These are phyloP conservation scores for Pygoscelis adeliae DNA, from an alignment of 2,113 vertebrate genomes.

Conservation along the genomic window DNA sequence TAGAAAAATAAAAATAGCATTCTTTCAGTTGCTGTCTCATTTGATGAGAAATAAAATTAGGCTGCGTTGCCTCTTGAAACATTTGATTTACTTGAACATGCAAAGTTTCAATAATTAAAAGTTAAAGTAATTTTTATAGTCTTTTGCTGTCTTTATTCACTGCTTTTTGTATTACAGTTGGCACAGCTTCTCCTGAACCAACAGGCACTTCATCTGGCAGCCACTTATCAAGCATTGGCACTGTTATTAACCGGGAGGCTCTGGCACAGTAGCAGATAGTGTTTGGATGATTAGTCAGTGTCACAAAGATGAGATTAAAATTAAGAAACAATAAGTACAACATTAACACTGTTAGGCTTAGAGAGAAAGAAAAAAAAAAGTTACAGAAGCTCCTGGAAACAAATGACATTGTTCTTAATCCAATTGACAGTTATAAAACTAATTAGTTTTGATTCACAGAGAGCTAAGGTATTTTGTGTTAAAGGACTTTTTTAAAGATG, in stretches of 20 bases:
- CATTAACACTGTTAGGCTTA: not conserved
- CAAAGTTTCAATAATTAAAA: not conserved
- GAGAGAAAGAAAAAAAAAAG: not conserved
- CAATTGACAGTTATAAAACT: not conserved
- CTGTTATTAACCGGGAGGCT: constrained; percentile 5
- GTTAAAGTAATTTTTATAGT: not conserved
- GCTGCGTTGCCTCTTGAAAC: not conserved
- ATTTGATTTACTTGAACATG: not conserved
- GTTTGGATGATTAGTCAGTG: constrained; percentile 5
- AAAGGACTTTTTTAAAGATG: not conserved
- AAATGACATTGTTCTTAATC: not conserved
- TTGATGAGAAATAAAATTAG: not conserved
- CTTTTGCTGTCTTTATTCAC: not conserved
- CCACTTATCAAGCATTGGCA: not conserved
- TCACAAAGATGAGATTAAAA: not conserved
- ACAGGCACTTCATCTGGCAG: not conserved
- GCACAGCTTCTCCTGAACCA: not conserved
- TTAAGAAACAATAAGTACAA: constrained; percentile 19
- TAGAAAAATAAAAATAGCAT: not conserved
- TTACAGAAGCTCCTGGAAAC: not conserved
- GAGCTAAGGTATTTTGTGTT: not conserved
- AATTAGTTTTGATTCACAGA: not conserved
- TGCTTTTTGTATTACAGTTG: not conserved
- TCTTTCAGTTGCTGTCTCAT: not conserved
- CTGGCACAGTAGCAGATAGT: not conserved